Conservation (phyloP, 64 coral and sea anemone species). For the Anthopleura sola region DNA sequence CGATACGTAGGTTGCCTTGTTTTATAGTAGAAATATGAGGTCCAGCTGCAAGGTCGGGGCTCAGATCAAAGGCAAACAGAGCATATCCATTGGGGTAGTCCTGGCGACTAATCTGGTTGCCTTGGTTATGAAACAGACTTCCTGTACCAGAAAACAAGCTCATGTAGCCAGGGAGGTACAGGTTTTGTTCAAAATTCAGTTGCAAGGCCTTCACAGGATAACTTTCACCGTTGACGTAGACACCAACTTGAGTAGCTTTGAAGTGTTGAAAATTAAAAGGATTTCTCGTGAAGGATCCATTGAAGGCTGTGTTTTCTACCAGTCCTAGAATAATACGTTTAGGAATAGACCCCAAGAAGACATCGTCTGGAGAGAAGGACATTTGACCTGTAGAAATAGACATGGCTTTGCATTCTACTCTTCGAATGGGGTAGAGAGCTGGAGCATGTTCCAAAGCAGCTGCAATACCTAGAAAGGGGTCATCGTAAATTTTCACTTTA, state of each 20-base stretch:
- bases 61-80: constrained; percentile 20
- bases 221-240: constrained; percentile 18
- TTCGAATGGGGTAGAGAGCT: neutral
- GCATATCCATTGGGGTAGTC: neutral
- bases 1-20: constrained; percentile 34
- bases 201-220: neutral
- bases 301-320: constrained; percentile 23
- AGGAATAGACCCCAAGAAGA: constrained; percentile 30
- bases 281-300: neutral
- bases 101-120: neutral
- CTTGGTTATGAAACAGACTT: constrained; percentile 13
- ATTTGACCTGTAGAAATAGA: neutral
- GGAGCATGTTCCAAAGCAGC: neutral
- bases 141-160: constrained; percentile 22
- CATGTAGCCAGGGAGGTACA: constrained; percentile 23
- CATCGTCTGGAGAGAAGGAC: neutral
- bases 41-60: neutral
- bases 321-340: neutral
- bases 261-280: constrained; percentile 42
- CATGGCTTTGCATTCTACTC: constrained; percentile 22
- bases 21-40: constrained; percentile 30
- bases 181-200: constrained; percentile 16
- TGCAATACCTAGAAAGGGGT: neutral
- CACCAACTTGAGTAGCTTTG: neutral
- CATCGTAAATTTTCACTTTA: neutral